Percentiles rank a stretch among this genome's conserved stretches.
Evolutionary conservation across 35 echinoderm and acorn worm species (phyloP).

Genomic region (Heliocidaris tuberculata): DNA sequence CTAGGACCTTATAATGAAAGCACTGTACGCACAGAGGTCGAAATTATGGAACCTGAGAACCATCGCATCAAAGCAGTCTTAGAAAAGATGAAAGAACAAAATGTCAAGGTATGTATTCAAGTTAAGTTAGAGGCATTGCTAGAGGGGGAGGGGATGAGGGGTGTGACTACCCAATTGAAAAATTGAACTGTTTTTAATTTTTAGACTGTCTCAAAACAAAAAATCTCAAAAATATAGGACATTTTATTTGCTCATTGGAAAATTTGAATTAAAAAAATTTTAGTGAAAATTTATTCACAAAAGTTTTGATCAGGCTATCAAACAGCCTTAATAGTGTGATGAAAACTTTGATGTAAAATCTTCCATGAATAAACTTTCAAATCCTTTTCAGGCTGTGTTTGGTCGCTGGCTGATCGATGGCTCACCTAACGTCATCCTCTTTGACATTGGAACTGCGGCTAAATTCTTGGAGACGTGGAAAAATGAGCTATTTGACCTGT

Average conservation of each 20-base stretch:
- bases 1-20: constrained; percentile 89
- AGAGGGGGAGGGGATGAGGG: neutral
- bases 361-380: too few relatives aligned
- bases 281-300: too few relatives aligned
- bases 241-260: too few relatives aligned
- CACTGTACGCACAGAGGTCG: constrained; percentile 81
- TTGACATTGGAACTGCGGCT: constrained; percentile 80
- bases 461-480: constrained; percentile 84
- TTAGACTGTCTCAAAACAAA: too few relatives aligned
- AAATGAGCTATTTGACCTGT: constrained; percentile 81
- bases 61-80: constrained; percentile 61
- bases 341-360: too few relatives aligned
- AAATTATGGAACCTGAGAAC: constrained; percentile 87
- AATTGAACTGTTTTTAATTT: too few relatives aligned
- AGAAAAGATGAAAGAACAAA: constrained; percentile 74
- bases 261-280: too few relatives aligned
- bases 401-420: constrained; percentile 96
- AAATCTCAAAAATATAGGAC: too few relatives aligned
- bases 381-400: constrained; percentile 59
- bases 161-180: too few relatives aligned
- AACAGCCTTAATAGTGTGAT: too few relatives aligned
- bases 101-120: constrained; percentile 66
- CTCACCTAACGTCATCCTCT: constrained; percentile 85
- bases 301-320: too few relatives aligned
- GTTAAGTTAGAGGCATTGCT: too few relatives aligned